These are phyloP conservation scores for Carpatolechia fugitivella DNA, from an alignment of 2,888 invertebrate genomes.

Conservation along the genomic window DNA sequence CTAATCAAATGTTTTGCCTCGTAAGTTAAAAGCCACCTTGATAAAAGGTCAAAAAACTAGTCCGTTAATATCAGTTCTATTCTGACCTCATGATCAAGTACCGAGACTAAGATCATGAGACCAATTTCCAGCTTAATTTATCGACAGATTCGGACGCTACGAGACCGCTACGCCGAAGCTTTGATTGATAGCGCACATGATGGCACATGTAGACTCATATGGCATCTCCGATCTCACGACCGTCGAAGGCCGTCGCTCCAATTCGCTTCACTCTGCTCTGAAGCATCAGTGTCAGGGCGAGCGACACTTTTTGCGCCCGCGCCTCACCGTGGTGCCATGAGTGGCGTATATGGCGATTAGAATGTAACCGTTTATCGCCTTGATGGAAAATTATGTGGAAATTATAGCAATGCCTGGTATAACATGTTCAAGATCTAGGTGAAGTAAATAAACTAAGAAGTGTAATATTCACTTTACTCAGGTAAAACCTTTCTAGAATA, in stretches of 20 bases:
- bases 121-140: background rate
- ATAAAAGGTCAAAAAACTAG: background rate
- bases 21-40: background rate
- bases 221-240: constrained; percentile 13
- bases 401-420: constrained; percentile 9
- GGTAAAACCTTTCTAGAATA: constrained; percentile 1
- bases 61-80: background rate
- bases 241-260: constrained; percentile 45
- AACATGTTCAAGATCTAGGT: constrained; percentile 5
- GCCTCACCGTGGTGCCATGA: constrained; percentile 26
- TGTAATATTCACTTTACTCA: background rate
- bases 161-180: background rate
- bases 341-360: constrained; percentile 39
- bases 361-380: constrained; percentile 38
- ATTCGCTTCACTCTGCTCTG: constrained; percentile 39
- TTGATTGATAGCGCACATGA: background rate
- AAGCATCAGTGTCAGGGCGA: constrained; percentile 73
- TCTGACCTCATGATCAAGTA: background rate
- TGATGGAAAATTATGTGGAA: constrained; percentile 22
- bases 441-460: background rate
- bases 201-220: background rate
- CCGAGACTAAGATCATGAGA: background rate
- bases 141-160: background rate
- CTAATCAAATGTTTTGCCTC: background rate
- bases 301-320: constrained; percentile 47